These are phyloP conservation scores for Nothobranchius furzeri DNA, from an alignment of 2,113 vertebrate species.

Conservation along the genomic window DNA sequence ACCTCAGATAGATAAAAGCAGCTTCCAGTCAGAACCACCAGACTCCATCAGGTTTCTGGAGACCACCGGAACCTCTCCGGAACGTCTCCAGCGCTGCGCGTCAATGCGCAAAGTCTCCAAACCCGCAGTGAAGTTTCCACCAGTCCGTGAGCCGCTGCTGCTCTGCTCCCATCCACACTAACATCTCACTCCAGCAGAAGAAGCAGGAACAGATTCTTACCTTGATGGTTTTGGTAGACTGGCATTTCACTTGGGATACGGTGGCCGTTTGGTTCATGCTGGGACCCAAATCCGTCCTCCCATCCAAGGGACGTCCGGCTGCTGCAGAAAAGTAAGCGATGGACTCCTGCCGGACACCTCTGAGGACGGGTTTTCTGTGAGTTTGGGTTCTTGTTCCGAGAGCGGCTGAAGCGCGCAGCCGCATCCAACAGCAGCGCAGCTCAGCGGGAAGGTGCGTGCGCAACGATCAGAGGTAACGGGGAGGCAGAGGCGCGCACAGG, in stretches of 20 bases:
- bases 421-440: conserved; percentile 35
- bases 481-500: conserved; percentile 39
- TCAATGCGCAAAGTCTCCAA: conserved; percentile 54
- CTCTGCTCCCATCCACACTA: neutral
- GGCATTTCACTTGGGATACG: conserved; percentile 88
- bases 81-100: conserved; percentile 42
- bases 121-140: conserved; percentile 41
- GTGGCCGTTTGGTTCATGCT: conserved; percentile 91
- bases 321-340: neutral
- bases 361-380: neutral
- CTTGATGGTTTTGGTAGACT: conserved; percentile 84
- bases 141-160: conserved; percentile 1
- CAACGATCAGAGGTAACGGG: neutral
- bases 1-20: neutral
- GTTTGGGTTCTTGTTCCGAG: conserved; percentile 12
- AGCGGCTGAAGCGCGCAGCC: conserved; percentile 34
- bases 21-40: neutral
- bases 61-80: too few relatives aligned
- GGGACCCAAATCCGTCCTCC: conserved; percentile 48
- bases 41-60: too few relatives aligned
- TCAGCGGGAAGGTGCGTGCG: conserved; percentile 17
- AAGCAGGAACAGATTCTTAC: conserved; percentile 60
- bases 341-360: neutral
- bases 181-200: neutral
- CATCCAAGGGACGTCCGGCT: conserved; percentile 28